A percentile compares a stretch with the other conserved stretches of the same genome.
Conservation (phyloP, 2,888 invertebrate genomes). For the Tolmerus cingulatus region DNA sequence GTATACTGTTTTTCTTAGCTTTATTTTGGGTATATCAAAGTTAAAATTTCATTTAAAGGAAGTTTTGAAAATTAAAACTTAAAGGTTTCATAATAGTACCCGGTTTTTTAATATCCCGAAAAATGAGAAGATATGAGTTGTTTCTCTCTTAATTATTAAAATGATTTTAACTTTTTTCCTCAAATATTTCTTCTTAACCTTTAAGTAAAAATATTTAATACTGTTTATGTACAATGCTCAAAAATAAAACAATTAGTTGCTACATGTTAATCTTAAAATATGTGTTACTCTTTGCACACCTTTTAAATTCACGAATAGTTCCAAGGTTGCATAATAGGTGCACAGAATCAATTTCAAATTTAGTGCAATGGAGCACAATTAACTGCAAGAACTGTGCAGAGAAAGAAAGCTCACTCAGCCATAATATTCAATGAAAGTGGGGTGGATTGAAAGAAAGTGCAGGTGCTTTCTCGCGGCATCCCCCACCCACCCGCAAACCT, state of each 20-base stretch:
- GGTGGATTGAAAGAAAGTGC: background rate
- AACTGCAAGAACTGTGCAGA: background rate
- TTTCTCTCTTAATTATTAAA: too few relatives aligned
- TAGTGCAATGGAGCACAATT: background rate
- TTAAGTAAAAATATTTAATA: too few relatives aligned
- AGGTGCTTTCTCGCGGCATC: background rate
- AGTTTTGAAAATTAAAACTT: too few relatives aligned
- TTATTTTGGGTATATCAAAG: background rate
- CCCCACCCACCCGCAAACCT: background rate
- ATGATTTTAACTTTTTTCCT: too few relatives aligned
- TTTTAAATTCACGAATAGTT: background rate
- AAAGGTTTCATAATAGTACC: too few relatives aligned
- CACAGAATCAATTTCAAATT: background rate
- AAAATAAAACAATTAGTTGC: background rate
- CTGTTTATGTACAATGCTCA: too few relatives aligned
- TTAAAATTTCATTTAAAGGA: too few relatives aligned
- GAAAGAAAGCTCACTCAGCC: background rate
- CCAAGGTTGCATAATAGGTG: background rate
- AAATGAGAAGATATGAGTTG: too few relatives aligned
- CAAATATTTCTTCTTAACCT: too few relatives aligned
- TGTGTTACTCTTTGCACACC: too few relatives aligned
- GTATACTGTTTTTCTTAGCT: background rate
- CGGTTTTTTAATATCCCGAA: too few relatives aligned
- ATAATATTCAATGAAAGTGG: background rate
- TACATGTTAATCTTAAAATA: background rate